phyloP scores from a whole-genome alignment of 2,888 invertebrate genomes.

The Steinernema scapterisci region DNA sequence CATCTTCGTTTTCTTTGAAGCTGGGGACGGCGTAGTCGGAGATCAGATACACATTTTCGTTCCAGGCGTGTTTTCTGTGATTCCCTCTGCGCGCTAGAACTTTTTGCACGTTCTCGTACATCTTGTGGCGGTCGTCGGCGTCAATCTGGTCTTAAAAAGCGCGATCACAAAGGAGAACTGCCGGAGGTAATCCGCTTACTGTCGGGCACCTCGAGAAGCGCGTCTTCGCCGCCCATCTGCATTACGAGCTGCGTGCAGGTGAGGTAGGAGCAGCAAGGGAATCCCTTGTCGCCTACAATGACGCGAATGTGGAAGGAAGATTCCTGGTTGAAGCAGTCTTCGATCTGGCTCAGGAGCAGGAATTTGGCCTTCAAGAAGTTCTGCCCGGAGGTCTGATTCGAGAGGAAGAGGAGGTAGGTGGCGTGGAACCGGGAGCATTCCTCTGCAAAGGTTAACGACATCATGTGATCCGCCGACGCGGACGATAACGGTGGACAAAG shows the following conservation, averaged over 20 bases:
- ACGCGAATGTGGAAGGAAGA: constrained; percentile 14
- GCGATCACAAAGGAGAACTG: constrained; percentile 6
- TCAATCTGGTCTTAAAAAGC: constrained; percentile 3
- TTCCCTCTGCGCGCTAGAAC: not conserved
- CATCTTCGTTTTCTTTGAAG: not conserved
- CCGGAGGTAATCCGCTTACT: constrained; percentile 20
- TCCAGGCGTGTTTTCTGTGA: not conserved
- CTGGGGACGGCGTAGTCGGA: constrained; percentile 2
- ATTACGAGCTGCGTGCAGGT: constrained; percentile 11
- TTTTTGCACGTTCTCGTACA: not conserved
- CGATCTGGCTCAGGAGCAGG: constrained; percentile 17
- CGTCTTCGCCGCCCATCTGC: not conserved
- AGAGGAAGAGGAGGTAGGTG: constrained; percentile 24
- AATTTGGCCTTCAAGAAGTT: constrained; percentile 22
- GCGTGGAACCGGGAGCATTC: constrained; percentile 14
- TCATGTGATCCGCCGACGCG: not conserved
- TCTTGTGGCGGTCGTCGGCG: not conserved
- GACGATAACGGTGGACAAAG: not conserved
- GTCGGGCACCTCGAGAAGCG: constrained; percentile 3
- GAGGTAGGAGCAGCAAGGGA: constrained; percentile 1
- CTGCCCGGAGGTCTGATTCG: not conserved
- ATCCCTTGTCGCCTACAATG: not conserved
- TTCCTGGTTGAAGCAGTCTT: constrained; percentile 13
- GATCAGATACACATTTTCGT: not conserved
- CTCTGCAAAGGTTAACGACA: constrained; percentile 24